A percentile compares a stretch with the other conserved stretches of the same genome.
Conservation (phyloP, 92 coral and sea anemone species). For the Porites cylindrica region DNA sequence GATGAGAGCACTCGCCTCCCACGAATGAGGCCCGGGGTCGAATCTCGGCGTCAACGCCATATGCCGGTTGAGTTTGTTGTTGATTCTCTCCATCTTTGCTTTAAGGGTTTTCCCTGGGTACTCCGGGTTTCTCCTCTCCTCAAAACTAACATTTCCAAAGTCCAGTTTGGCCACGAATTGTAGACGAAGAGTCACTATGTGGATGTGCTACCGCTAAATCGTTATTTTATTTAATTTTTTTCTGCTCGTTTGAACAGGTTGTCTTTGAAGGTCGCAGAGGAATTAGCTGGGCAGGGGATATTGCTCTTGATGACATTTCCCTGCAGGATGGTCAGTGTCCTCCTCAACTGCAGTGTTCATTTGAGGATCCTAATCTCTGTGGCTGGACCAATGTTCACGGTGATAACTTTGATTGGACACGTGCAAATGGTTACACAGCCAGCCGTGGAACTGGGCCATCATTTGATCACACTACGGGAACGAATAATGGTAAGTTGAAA, state of each 20-base stretch:
- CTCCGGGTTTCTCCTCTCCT: too few relatives aligned
- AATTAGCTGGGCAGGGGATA: conserved; percentile 90
- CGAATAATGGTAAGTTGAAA: conserved; percentile 69
- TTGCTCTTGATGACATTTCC: conserved; percentile 90
- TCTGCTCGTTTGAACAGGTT: conserved; percentile 43
- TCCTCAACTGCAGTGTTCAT: conserved; percentile 83
- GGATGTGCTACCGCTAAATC: background rate
- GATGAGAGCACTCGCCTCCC: too few relatives aligned
- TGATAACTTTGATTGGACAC: conserved; percentile 97
- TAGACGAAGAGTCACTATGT: too few relatives aligned
- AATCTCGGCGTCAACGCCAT: too few relatives aligned
- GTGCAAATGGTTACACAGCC: conserved; percentile 89
- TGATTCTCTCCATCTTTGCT: too few relatives aligned
- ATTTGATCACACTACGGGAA: conserved; percentile 87
- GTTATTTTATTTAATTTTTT: background rate
- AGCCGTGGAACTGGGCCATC: conserved; percentile 94
- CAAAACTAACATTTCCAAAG: too few relatives aligned
- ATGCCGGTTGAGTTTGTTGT: too few relatives aligned
- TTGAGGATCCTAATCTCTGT: conserved; percentile 84
- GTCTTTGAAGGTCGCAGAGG: conserved; percentile 96
- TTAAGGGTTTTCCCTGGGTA: too few relatives aligned
- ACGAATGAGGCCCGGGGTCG: too few relatives aligned
- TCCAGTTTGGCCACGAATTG: too few relatives aligned
- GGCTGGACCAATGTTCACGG: conserved; percentile 93
- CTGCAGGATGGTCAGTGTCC: conserved; percentile 90